A percentile compares a stretch with the other conserved stretches of the same genome.
Conservation (phyloP, 2,113 vertebrate species). For the Notarius lentiginosus region DNA sequence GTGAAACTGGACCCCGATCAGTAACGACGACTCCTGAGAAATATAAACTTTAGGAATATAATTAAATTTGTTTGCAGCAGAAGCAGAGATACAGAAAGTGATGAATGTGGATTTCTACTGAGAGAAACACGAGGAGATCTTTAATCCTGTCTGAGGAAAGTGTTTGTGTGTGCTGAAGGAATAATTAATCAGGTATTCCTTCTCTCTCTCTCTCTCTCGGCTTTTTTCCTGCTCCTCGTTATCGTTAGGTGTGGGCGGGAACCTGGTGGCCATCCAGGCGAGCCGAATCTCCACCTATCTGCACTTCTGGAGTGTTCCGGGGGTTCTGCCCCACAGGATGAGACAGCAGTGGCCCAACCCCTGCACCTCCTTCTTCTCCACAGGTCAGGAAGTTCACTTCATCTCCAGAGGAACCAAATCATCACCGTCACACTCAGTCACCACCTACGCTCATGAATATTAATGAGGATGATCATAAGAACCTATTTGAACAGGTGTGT, state of each 20-base stretch:
- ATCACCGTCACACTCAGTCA: too few species aligned
- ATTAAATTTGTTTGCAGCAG: too few species aligned
- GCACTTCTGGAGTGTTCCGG: conserved; percentile 88
- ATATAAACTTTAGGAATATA: too few species aligned
- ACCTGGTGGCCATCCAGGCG: conserved; percentile 94
- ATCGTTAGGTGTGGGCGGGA: conserved; percentile 84
- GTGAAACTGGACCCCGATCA: too few species aligned
- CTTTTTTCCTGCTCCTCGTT: not conserved
- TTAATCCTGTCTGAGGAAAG: too few species aligned
- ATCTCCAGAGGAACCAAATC: too few species aligned
- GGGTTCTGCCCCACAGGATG: conserved; percentile 89
- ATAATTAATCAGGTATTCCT: too few species aligned
- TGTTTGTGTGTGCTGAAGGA: too few species aligned
- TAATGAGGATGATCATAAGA: not conserved
- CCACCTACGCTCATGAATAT: not conserved
- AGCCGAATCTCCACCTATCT: conserved; percentile 94
- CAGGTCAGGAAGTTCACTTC: conserved; percentile 73
- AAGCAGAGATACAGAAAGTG: too few species aligned
- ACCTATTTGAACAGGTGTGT: conserved; percentile 12
- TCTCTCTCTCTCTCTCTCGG: not conserved
- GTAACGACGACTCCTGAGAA: too few species aligned
- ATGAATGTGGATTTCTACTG: too few species aligned
- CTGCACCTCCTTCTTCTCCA: conserved; percentile 82
- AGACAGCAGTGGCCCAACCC: conserved; percentile 88
- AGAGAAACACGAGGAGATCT: too few species aligned